Base-by-base conservation (phyloP, 2,888 invertebrate species). In the Pyrrhosoma nymphula region DNA sequence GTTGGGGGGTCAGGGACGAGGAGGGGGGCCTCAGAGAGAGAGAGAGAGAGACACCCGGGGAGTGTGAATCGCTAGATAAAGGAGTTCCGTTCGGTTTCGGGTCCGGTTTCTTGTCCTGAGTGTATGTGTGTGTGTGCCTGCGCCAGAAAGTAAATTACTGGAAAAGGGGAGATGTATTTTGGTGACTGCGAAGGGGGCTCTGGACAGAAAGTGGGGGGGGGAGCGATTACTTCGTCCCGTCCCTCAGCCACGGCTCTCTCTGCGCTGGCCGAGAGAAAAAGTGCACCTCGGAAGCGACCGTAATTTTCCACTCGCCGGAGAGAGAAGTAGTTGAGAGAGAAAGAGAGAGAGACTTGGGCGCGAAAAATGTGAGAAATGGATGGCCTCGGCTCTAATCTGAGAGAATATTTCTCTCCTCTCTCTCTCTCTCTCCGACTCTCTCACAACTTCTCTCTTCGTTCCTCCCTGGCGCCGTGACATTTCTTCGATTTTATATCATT, bases 131-230 rank as follows among this genome's bases (percentile, higher is more conserved):
- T 16, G 26, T 8, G 30, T 35, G 30, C 18, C 35, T 18, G 82
- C 82, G 82, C 82, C 82, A 35, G 82, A 82, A 82, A 82, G 82
- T 82, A 82, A 82, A 82, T 82, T 82, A 82, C 82, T 69, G 93
- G 93, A 93, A 93, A 47, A 75, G 93, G 93, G 91, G 39, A 69
- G 93, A 93, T 93, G 63, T 93, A 47, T 93, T 56, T 39, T 69
- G 93, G 63, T 47, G 93, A 93, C 69, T 93, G 91, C 60, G 63
- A 39, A 30, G 91, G 91, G 35, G 35, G 47, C 4, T 2, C 47
- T 47, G 47, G 47, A 2, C 47, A 47, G 47, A 47, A 47, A 8
- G n/a, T n/a, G 47, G 60, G 39, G 12, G 63, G 30, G 90, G n/a
- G 63, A 69, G 69, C 69, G 69, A 69, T 69, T 69, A 69, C 69